Base-by-base conservation (phyloP, 2,797 vertebrate species). In the Bradypus variegatus region DNA sequence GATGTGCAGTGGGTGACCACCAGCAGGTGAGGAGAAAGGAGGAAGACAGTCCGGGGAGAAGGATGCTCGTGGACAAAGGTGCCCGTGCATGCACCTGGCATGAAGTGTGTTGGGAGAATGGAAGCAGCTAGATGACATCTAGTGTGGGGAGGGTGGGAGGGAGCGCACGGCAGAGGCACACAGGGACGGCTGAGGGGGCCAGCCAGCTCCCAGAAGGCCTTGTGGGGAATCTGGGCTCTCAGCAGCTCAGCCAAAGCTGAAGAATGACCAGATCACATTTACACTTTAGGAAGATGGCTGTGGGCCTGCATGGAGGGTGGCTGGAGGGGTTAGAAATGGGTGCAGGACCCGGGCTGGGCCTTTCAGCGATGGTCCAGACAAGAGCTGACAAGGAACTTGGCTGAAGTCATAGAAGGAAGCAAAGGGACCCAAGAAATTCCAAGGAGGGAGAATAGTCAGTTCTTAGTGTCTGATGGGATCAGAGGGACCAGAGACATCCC, bases 21-120 rank as follows among this genome's bases (percentile, higher is more conserved):
- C 25, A 55, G 55, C 0, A 0, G 31, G 23, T 2, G 3, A 58
- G 4, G 70, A 67, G 9, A 36, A 38, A 62, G 33, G 6, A 9
- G 31, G 21, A 78, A 16, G 38, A 23, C 18, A 13, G 5, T 18
- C 11, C 2, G 1, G 48, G 45, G 29, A 48, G 33, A 33, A 48
- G 45, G 53, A 36, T 27, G 73, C 53, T 78, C 25, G 21, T 2
- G 1, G 36, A 25, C 29, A 8, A 81, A 60, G 58, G 50, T 14
- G 13, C 12, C 14, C 6, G 45, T 41, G 31, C 27, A 29, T 25
- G 55, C 7, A 12, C 9, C 3, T 27, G 53, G 23, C 48, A 29
- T 25, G 55, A 89, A 31, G 31, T 25, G 9, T 0, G 23, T 31
- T 18, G 45, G 41, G 48, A 21, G 53, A 21, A 48, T 41, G 41